A percentile compares a stretch with the other conserved stretches of the same genome.
phyloP scores from a whole-genome alignment of 2,113 vertebrate species.

The Paradisaea rubra region DNA sequence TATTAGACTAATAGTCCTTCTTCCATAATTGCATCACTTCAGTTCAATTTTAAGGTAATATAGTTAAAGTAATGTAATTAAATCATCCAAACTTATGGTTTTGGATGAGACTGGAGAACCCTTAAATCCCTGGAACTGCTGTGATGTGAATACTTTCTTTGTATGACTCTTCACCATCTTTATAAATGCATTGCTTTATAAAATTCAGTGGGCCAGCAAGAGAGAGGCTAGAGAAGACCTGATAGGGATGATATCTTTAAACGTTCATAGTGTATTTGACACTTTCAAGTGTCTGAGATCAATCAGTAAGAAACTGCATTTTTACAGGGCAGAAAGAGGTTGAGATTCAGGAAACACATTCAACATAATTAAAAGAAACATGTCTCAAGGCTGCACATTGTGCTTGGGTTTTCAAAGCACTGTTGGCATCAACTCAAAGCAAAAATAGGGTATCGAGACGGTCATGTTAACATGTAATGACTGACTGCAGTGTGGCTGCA shows the following conservation, averaged over 20 bases:
- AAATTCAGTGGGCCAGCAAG: neutral
- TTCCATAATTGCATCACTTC: neutral
- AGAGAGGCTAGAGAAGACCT: neutral
- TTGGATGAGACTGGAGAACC: neutral
- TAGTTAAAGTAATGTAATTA: neutral
- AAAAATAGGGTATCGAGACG: rapidly evolving
- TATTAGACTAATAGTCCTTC: neutral
- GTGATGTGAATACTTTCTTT: neutral
- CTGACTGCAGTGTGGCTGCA: neutral
- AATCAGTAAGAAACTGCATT: neutral
- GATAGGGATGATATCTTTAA: neutral
- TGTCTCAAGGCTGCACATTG: neutral
- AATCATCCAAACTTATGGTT: neutral
- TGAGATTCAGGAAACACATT: neutral
- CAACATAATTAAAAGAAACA: neutral
- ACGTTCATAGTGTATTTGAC: rapidly evolving
- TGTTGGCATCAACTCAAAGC: neutral
- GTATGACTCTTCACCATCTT: neutral
- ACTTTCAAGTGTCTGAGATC: neutral
- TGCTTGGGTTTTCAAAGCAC: neutral
- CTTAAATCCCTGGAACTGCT: neutral
- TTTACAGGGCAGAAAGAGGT: neutral
- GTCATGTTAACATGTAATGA: neutral
- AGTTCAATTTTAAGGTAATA: neutral
- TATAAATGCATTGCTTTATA: neutral